Conservation (phyloP, 2,797 vertebrate genomes). For the Syndactyla subalaris region DNA sequence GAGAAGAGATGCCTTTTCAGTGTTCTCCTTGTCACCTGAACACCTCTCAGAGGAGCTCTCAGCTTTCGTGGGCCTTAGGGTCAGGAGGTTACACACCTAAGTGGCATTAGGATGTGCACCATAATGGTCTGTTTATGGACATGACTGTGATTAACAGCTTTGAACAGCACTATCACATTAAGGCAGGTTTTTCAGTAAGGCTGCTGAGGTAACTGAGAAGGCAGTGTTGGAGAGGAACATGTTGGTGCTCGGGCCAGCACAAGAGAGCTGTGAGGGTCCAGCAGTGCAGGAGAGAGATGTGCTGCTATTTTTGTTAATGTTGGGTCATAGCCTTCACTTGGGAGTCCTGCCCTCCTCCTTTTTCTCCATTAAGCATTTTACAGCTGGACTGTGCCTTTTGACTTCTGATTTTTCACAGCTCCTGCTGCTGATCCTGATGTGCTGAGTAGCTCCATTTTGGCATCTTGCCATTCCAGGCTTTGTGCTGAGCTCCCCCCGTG, state of each 20-base stretch:
- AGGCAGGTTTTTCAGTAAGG: background rate
- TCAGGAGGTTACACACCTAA: background rate
- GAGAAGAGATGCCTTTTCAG: slow-evolving; percentile 13
- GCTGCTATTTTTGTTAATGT: background rate
- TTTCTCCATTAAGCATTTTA: background rate
- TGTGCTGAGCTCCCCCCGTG: background rate
- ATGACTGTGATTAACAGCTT: background rate
- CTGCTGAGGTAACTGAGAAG: background rate
- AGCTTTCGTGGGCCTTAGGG: background rate
- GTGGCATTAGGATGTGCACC: background rate
- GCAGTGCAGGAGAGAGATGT: background rate
- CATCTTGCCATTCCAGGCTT: background rate
- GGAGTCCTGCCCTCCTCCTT: background rate
- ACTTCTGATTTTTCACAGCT: background rate
- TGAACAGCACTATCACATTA: background rate
- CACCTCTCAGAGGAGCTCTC: background rate
- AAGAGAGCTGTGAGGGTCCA: background rate
- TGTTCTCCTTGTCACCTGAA: background rate
- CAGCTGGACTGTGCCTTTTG: background rate
- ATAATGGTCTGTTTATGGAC: background rate
- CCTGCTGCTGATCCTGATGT: accelerated
- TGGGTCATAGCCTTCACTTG: background rate
- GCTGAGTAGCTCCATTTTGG: background rate
- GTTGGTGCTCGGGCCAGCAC: background rate
- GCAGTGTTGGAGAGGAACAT: background rate